Conservation (phyloP, 2,888 invertebrate genomes). For the Drosophila dives region DNA sequence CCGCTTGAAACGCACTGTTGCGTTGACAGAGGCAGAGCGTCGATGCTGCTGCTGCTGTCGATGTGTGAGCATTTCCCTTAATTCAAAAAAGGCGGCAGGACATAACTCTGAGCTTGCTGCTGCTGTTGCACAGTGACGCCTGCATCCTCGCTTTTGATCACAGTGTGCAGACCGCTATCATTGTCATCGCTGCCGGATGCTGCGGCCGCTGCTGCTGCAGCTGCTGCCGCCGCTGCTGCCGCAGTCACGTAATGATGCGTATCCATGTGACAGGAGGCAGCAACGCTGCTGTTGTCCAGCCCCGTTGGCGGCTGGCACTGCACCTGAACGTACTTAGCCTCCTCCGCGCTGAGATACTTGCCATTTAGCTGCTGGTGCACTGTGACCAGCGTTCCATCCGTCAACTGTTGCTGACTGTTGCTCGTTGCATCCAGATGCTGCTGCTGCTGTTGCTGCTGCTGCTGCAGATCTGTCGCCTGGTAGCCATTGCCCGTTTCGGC, state of each 20-base stretch:
- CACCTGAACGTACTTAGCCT: constrained; percentile 83
- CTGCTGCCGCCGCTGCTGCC: constrained; percentile 45
- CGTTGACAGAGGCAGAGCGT: constrained; percentile 42
- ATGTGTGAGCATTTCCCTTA: constrained; percentile 85
- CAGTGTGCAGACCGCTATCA: constrained; percentile 81
- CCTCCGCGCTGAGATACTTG: constrained; percentile 83
- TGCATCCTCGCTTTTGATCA: constrained; percentile 84
- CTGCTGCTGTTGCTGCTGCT: constrained; percentile 13
- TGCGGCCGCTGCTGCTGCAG: constrained; percentile 50
- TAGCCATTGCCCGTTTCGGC: constrained; percentile 80
- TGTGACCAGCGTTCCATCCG: constrained; percentile 62
- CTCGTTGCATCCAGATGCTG: constrained; percentile 39
- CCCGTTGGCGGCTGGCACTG: constrained; percentile 71
- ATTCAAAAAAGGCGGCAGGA: constrained; percentile 85
- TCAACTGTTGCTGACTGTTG: constrained; percentile 39
- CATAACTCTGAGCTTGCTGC: constrained; percentile 84
- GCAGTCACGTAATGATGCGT: constrained; percentile 65
- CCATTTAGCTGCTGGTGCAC: constrained; percentile 80
- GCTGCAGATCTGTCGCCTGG: constrained; percentile 66
- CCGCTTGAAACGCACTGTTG: constrained; percentile 65
- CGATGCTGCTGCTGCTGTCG: constrained; percentile 69
- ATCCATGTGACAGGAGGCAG: constrained; percentile 81
- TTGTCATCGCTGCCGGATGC: constrained; percentile 72
- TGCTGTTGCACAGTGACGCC: constrained; percentile 50
- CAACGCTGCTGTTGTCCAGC: constrained; percentile 75